Evolutionary conservation across 2,113 vertebrate genomes (phyloP), one percentile per base, ranked within the genome.

Genomic region (Emydura subglobosa): DNA sequence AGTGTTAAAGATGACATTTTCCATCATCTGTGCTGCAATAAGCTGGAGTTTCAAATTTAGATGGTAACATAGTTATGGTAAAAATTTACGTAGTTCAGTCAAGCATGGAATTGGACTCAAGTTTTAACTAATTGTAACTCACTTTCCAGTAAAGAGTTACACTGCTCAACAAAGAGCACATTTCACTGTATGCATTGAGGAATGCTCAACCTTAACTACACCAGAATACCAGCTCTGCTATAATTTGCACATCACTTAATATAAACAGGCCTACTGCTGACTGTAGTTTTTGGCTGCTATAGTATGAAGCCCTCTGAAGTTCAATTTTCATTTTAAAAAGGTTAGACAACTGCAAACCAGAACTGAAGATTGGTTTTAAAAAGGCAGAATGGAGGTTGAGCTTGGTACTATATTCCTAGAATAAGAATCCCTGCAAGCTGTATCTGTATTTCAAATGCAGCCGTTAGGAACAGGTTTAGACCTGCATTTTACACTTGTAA

Each of bases 21-120:
- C 91, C 96, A 95, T 87, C 87, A 91, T 90, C 96, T 95, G 96
- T 95, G 96, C 96, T 94, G 94, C 85, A 95, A 91, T 86, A 95
- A 95, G 92, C 94, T 92, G 79, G 92, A 88, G 96, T 97, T 97
- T 96, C 96, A 97, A 97, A 95, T 96, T 91, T 96, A 97, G 95
- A 96, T 85, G 93, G 96, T 97, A 39, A 39, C 39, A 39, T 39
- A 95, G 96, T 97, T 94, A 97, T 95, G 95, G 39, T 95, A 65
- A 96, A 94, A 19, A 72, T 83, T 95, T 92, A 83, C 80, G 44
- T 42, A 94, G 91, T 91, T 95, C 54, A 79, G 79, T 39, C 80
- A 93, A 72, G 79, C 34, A 94, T 95, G 93, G 89, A 25, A 79
- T 89, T 81, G 72, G 31, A 72, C 34, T 72, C n/a, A 68, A 68